Evolutionary conservation across 1,140 invertebrate genomes (phyloP).

Genomic region (Tachypleus tridentatus): DNA sequence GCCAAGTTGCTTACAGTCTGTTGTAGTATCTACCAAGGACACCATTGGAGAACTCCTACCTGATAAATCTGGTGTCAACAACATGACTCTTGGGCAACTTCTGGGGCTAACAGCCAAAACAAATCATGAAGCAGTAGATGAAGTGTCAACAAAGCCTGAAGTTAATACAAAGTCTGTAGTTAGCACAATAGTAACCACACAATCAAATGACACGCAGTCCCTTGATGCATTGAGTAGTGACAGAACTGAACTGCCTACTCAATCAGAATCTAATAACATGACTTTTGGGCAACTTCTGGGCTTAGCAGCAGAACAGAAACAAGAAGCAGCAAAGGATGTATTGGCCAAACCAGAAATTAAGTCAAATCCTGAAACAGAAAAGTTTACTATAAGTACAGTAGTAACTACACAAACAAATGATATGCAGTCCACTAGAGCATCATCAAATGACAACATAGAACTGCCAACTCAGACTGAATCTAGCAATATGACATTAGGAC

Average conservation of each 20-base stretch:
- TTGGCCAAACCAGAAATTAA: not conserved
- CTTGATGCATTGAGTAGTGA: not conserved
- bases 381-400: slow-evolving; percentile 1
- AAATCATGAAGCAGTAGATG: not conserved
- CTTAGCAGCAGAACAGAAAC: not conserved
- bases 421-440: not conserved
- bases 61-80: not conserved
- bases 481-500: slow-evolving; percentile 6
- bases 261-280: not conserved
- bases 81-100: not conserved
- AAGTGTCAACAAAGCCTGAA: not conserved
- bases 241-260: not conserved
- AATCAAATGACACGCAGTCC: not conserved
- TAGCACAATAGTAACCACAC: not conserved
- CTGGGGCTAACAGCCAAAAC: not conserved
- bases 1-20: not conserved
- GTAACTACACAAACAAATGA: not conserved
- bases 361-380: too few relatives aligned
- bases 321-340: slow-evolving; percentile 3
- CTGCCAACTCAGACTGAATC: not conserved
- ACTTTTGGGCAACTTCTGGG: slow-evolving; percentile 8
- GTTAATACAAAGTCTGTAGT: slow-evolving; percentile 1
- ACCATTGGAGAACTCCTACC: not conserved
- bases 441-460: not conserved
- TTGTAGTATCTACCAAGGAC: not conserved